These are phyloP conservation scores for Xiphorhynchus erythropygius DNA, from an alignment of 2,797 vertebrate genomes.

Conservation along the genomic window DNA sequence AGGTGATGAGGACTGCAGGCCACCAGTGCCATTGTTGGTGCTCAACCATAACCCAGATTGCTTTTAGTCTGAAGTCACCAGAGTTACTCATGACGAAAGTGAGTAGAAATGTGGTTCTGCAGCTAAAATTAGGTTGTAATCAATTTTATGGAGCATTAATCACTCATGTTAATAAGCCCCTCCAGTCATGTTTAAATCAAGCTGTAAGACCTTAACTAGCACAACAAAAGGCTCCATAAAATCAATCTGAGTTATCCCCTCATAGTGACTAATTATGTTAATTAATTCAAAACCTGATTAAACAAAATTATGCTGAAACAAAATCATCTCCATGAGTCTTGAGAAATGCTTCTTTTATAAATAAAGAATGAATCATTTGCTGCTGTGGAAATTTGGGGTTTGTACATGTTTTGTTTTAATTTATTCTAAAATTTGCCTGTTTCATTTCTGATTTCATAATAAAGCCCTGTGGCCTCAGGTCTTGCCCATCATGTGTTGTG, in stretches of 20 bases:
- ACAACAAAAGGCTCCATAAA: conserved; percentile 36
- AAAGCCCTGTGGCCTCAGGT: neutral
- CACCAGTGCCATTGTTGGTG: neutral
- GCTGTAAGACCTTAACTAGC: neutral
- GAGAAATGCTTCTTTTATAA: neutral
- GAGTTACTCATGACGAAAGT: neutral
- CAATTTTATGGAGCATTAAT: conserved; percentile 39
- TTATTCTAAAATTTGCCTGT: neutral
- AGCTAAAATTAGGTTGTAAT: conserved; percentile 33
- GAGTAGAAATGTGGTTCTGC: neutral
- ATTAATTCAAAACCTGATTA: conserved; percentile 63
- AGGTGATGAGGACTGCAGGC: rapidly evolving
- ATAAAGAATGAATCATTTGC: neutral
- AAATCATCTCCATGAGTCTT: neutral
- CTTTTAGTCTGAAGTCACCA: neutral
- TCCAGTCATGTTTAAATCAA: conserved; percentile 9
- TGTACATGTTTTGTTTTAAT: neutral
- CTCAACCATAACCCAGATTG: neutral
- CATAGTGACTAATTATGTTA: conserved; percentile 35
- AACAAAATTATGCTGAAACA: conserved; percentile 23
- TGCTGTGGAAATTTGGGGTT: neutral
- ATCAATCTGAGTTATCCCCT: neutral
- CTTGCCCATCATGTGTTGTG: neutral
- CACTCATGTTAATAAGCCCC: conserved; percentile 25
- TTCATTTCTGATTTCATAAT: neutral